Percentiles rank a stretch among this genome's conserved stretches.
Conservation (phyloP, 2,888 invertebrate genomes). For the Tholera decimalis region DNA sequence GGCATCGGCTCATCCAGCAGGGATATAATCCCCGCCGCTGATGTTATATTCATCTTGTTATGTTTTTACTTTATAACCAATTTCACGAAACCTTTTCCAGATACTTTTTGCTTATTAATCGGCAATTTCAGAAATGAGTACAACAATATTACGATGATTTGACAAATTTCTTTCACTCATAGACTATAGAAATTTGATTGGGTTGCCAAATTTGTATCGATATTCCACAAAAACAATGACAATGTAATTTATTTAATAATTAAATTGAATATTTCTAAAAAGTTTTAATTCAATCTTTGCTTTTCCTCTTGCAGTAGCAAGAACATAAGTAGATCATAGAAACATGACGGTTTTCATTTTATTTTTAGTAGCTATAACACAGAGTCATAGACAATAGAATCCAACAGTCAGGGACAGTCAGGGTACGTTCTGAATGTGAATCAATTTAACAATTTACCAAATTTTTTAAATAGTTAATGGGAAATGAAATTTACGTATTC, state of each 20-base stretch:
- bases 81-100: constrained; percentile 39
- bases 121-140: constrained; percentile 66
- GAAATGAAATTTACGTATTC: too few relatives aligned
- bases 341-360: not conserved
- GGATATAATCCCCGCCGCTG: constrained; percentile 97
- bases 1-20: constrained; percentile 98
- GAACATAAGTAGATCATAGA: not conserved
- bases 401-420: not conserved
- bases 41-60: constrained; percentile 88
- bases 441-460: too few relatives aligned
- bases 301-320: not conserved
- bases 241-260: not conserved
- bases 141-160: constrained; percentile 81
- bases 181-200: constrained; percentile 59
- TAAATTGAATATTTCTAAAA: not conserved
- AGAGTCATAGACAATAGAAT: constrained; percentile 6
- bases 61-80: constrained; percentile 55
- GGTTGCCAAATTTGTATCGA: constrained; percentile 23
- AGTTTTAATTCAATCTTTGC: not conserved
- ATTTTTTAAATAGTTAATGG: too few relatives aligned
- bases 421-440: constrained; percentile 32
- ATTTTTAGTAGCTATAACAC: constrained; percentile 9
- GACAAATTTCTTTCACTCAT: constrained; percentile 83
- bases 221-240: not conserved
- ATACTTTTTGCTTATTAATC: constrained; percentile 48